A percentile compares a stretch with the other conserved stretches of the same genome.
Conservation (phyloP, 2,797 vertebrate species). For the Chaenodraco wilsoni region DNA sequence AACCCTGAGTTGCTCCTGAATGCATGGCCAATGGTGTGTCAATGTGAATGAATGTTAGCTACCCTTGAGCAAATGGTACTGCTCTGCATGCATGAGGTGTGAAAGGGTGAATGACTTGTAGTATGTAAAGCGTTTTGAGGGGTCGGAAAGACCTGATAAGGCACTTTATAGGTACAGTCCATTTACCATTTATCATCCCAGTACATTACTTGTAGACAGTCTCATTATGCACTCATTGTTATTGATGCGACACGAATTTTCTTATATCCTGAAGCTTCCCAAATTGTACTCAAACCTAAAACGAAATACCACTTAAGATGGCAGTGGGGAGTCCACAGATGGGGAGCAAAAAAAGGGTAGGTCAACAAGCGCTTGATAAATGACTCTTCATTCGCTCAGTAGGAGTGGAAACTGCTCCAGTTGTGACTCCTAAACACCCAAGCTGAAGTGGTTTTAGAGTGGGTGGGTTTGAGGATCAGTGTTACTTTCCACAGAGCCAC, state of each 20-base stretch:
- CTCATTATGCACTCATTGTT: slow-evolving; percentile 9
- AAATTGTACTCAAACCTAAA: slow-evolving; percentile 13
- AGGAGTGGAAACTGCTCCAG: slow-evolving; percentile 8
- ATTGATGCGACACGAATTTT: slow-evolving; percentile 2
- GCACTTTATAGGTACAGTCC: no score
- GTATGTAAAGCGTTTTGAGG: no score
- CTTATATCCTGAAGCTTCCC: slow-evolving; percentile 3
- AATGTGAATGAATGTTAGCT: no score
- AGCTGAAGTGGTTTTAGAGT: not conserved
- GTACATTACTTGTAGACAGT: not conserved
- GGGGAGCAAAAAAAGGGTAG: not conserved
- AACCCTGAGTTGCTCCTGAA: no score
- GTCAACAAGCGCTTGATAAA: slow-evolving; percentile 19
- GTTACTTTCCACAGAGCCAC: not conserved
- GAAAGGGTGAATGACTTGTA: no score
- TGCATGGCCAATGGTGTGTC: no score
- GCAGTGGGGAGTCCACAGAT: not conserved
- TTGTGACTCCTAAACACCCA: not conserved
- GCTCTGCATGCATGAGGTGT: no score
- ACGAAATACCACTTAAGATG: slow-evolving; percentile 4
- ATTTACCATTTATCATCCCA: not conserved
- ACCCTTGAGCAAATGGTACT: no score
- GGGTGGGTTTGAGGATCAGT: not conserved
- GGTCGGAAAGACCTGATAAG: no score
- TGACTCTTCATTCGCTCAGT: not conserved